Percentiles rank a stretch among this genome's conserved stretches.
Evolutionary conservation across 2,797 vertebrate genomes (phyloP).

Genomic region (Siniperca obscura): DNA sequence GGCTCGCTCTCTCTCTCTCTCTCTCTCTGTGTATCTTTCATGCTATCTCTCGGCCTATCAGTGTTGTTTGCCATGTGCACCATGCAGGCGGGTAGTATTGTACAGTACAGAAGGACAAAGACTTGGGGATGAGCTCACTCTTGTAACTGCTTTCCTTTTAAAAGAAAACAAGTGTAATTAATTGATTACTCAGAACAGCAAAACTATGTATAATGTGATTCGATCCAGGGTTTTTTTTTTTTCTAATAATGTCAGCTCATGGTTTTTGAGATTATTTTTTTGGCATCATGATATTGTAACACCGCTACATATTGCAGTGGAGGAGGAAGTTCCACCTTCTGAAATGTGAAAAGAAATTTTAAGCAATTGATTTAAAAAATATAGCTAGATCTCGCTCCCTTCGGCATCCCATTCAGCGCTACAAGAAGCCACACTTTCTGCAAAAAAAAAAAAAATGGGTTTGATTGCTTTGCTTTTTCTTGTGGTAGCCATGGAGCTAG

Average conservation of each 20-base stretch:
- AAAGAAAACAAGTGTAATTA: conserved; percentile 60
- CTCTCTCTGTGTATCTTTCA: conserved; percentile 61
- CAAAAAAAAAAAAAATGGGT: neutral
- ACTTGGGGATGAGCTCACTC: conserved; percentile 78
- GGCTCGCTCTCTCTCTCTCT: conserved; percentile 51
- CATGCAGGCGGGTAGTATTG: conserved; percentile 84
- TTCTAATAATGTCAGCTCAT: conserved; percentile 44
- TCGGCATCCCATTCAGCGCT: conserved; percentile 21
- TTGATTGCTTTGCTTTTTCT: conserved; percentile 57
- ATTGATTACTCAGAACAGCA: conserved; percentile 70
- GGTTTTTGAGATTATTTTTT: conserved; percentile 42
- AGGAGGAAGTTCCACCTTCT: conserved; percentile 66
- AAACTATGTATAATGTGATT: conserved; percentile 77
- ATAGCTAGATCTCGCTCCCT: conserved; percentile 49
- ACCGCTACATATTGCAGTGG: conserved; percentile 57
- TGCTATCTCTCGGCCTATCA: conserved; percentile 81
- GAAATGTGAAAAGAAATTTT: conserved; percentile 77
- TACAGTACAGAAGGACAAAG: conserved; percentile 86
- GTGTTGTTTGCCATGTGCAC: conserved; percentile 85
- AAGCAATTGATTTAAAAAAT: conserved; percentile 53
- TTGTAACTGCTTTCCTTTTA: conserved; percentile 72
- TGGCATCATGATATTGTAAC: conserved; percentile 62
- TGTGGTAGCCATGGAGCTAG: conserved; percentile 61
- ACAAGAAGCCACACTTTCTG: conserved; percentile 32
- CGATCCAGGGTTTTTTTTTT: conserved; percentile 59